phyloP scores from a whole-genome alignment of 2,888 invertebrate species.

The Tenthredo scrophulariae region DNA sequence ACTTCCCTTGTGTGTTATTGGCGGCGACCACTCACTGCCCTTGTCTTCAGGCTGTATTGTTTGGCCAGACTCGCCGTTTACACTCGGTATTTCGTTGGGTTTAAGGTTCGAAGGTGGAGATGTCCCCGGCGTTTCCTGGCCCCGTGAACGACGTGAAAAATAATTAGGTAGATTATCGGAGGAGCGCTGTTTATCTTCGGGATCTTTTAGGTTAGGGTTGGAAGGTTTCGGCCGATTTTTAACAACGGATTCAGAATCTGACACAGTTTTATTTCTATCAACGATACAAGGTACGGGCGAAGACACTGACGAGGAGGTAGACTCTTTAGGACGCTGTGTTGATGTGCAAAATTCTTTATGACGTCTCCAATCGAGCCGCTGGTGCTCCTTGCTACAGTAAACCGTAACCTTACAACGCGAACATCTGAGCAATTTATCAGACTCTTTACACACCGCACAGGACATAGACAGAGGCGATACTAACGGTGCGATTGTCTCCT shows the following conservation, averaged over 20 bases:
- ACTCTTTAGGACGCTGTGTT: background rate
- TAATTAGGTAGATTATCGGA: slow-evolving; percentile 6
- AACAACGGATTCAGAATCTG: background rate
- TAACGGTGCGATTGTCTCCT: slow-evolving; percentile 63
- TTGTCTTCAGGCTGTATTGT: background rate
- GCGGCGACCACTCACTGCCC: slow-evolving; percentile 68
- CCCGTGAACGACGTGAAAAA: background rate
- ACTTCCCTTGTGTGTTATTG: slow-evolving; percentile 84
- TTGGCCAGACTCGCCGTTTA: background rate
- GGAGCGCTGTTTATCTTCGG: background rate
- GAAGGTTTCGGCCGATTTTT: background rate
- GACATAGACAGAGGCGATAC: slow-evolving; percentile 35
- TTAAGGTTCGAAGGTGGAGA: background rate
- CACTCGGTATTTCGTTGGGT: background rate
- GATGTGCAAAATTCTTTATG: slow-evolving; percentile 81
- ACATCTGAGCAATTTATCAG: slow-evolving; percentile 85
- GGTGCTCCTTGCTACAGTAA: slow-evolving; percentile 91
- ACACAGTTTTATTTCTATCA: background rate
- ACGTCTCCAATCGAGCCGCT: slow-evolving; percentile 88
- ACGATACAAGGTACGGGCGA: background rate
- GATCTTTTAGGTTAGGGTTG: background rate
- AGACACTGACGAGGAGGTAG: background rate
- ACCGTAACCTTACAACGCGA: slow-evolving; percentile 86
- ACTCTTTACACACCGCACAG: slow-evolving; percentile 83
- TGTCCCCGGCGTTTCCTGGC: background rate